These are phyloP conservation scores for Zaprionus davidi DNA, from an alignment of 1,140 invertebrate genomes.

Conservation along the genomic window DNA sequence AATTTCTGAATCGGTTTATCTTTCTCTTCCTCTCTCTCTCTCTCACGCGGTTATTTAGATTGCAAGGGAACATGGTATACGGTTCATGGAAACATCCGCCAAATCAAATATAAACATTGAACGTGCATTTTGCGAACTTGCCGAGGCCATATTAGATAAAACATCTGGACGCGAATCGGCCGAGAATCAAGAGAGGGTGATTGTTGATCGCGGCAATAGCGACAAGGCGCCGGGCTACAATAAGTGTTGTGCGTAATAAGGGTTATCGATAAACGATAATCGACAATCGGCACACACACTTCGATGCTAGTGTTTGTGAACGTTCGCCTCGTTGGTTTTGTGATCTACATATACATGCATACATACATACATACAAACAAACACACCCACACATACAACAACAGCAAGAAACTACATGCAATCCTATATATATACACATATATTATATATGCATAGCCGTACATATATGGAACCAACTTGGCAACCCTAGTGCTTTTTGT, in stretches of 20 bases:
- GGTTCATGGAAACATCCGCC: conserved; percentile 99
- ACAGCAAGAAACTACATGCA: conserved; percentile 6
- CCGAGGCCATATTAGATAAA: conserved; percentile 97
- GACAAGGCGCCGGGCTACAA: conserved; percentile 83
- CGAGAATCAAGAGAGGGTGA: conserved; percentile 88
- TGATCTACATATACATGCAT: conserved; percentile 43
- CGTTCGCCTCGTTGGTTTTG: conserved; percentile 51
- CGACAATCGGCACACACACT: conserved; percentile 31
- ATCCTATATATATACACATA: conserved; percentile 15
- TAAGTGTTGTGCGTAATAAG: conserved; percentile 83
- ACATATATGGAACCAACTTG: conserved; percentile 37
- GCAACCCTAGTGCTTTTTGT: conserved; percentile 48
- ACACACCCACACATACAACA: conserved; percentile 25
- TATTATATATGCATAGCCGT: conserved; percentile 12
- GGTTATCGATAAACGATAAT: conserved; percentile 1
- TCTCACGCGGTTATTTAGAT: conserved; percentile 87
- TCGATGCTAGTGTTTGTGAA: conserved; percentile 39
- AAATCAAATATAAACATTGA: conserved; percentile 99
- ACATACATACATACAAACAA: conserved; percentile 26
- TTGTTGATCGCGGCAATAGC: conserved; percentile 86
- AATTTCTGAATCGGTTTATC: neutral
- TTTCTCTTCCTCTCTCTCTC: neutral
- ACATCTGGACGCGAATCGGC: conserved; percentile 88
- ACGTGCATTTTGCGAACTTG: conserved; percentile 97
- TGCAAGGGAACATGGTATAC: conserved; percentile 98